phyloP scores from a whole-genome alignment of 1,140 invertebrate genomes.

The Cyphomyrmex costatus region DNA sequence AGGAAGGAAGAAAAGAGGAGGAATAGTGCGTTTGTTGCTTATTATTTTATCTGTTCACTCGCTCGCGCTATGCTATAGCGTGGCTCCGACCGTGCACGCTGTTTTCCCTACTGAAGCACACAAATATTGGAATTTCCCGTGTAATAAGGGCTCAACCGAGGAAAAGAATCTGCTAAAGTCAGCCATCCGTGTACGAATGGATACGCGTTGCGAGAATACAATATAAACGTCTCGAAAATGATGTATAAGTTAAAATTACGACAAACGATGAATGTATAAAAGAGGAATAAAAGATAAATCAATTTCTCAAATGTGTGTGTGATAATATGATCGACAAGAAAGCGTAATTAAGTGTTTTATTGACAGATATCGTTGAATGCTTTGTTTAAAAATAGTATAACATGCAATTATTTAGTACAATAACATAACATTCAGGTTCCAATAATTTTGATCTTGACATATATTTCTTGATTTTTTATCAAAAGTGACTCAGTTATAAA shows the following conservation, averaged over 20 bases:
- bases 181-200: slow-evolving; percentile 18
- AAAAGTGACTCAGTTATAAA: too few relatives aligned
- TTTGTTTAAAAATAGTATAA: slow-evolving; percentile 39
- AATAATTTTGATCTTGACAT: too few relatives aligned
- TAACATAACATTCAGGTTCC: too few relatives aligned
- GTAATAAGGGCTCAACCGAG: slow-evolving; percentile 36
- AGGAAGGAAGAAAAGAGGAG: neutral
- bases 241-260: neutral
- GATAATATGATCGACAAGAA: neutral
- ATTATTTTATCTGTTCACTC: slow-evolving; percentile 57
- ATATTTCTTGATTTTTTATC: too few relatives aligned
- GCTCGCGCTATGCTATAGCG: slow-evolving; percentile 4
- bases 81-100: neutral
- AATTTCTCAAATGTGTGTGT: neutral
- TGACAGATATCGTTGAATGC: slow-evolving; percentile 16
- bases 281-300: slow-evolving; percentile 10
- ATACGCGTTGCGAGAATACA: neutral
- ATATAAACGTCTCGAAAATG: neutral
- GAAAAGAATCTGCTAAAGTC: slow-evolving; percentile 22
- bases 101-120: slow-evolving; percentile 34
- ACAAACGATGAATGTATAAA: neutral
- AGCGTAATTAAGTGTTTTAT: slow-evolving; percentile 52
- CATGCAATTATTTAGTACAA: too few relatives aligned
- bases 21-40: slow-evolving; percentile 41
- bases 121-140: slow-evolving; percentile 49